Evolutionary conservation across 1,140 invertebrate genomes (phyloP).

Genomic region (Drosophila miranda): DNA sequence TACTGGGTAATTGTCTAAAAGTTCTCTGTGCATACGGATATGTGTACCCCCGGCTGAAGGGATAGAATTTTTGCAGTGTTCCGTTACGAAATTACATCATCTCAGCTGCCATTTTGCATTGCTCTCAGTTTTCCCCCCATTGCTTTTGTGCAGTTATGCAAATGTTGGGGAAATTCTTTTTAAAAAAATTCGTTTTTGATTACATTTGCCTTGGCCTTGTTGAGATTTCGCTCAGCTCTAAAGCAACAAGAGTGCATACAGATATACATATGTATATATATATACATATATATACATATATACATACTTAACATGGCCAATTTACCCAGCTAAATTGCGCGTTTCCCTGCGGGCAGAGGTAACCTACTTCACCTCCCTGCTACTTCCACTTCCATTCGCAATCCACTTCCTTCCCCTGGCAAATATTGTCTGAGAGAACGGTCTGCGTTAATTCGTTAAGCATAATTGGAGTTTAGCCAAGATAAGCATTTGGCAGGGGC

Average conservation of each 20-base stretch:
- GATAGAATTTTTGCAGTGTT: not conserved
- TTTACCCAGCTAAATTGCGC: constrained; percentile 27
- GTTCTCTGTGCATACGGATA: not conserved
- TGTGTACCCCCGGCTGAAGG: constrained; percentile 2
- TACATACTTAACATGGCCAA: constrained; percentile 25
- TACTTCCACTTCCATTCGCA: no score
- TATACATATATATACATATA: no score
- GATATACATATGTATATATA: no score
- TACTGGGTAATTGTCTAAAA: constrained; percentile 47
- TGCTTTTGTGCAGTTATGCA: constrained; percentile 60
- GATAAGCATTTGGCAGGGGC: constrained; percentile 35
- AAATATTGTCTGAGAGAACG: constrained; percentile 15
- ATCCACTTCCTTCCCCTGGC: not conserved
- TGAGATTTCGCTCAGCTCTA: constrained; percentile 24
- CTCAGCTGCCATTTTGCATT: constrained; percentile 11
- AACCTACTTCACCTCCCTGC: not conserved
- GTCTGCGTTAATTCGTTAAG: constrained; percentile 46
- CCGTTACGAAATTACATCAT: constrained; percentile 21
- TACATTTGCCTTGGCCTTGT: constrained; percentile 49
- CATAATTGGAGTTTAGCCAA: constrained; percentile 53
- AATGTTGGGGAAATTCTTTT: constrained; percentile 54
- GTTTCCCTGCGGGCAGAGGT: constrained; percentile 16
- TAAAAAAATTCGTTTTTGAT: constrained; percentile 46
- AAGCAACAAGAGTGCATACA: constrained; percentile 31
- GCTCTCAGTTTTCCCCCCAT: constrained; percentile 12